A percentile compares a stretch with the other conserved stretches of the same genome.
Evolutionary conservation across 1,140 invertebrate species (phyloP).

Genomic region (Drosophila pectinifera): DNA sequence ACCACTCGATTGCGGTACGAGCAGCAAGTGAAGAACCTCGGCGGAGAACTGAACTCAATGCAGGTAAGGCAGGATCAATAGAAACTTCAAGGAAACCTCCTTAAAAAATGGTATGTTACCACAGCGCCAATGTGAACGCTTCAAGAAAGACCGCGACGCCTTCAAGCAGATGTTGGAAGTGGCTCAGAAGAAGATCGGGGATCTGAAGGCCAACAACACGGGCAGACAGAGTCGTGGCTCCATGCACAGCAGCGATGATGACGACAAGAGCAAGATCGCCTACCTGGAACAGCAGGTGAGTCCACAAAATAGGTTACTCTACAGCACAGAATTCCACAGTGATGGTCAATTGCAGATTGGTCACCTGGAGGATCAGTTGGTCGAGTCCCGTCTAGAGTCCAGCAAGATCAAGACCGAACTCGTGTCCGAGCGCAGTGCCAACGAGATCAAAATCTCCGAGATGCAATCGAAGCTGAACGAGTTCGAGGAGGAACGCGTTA

Average conservation of each 20-base stretch:
- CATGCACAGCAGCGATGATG: slow-evolving; percentile 85
- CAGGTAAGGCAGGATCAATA: slow-evolving; percentile 87
- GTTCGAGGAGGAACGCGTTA: slow-evolving; percentile 93
- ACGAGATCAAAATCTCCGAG: slow-evolving; percentile 95
- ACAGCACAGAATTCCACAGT: neutral
- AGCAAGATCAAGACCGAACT: slow-evolving; percentile 95
- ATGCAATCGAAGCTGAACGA: slow-evolving; percentile 96
- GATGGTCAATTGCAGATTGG: slow-evolving; percentile 86
- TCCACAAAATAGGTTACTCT: neutral
- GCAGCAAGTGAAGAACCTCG: slow-evolving; percentile 92
- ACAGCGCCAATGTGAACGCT: slow-evolving; percentile 86
- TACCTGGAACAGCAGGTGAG: slow-evolving; percentile 91
- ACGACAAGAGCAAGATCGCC: slow-evolving; percentile 88
- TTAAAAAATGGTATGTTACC: neutral
- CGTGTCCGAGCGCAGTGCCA: slow-evolving; percentile 94
- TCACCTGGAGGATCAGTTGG: slow-evolving; percentile 94
- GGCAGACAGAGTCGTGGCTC: slow-evolving; percentile 82
- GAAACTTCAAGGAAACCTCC: no score
- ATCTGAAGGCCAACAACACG: slow-evolving; percentile 88
- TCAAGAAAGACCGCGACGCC: slow-evolving; percentile 95
- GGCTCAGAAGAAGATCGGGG: slow-evolving; percentile 92
- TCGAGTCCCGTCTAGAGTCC: slow-evolving; percentile 92
- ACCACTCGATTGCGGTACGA: slow-evolving; percentile 96
- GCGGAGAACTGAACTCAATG: slow-evolving; percentile 93
- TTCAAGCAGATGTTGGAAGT: slow-evolving; percentile 96